Evolutionary conservation across 2,113 vertebrate species (phyloP).

Genomic region (Platycercus adscitus): DNA sequence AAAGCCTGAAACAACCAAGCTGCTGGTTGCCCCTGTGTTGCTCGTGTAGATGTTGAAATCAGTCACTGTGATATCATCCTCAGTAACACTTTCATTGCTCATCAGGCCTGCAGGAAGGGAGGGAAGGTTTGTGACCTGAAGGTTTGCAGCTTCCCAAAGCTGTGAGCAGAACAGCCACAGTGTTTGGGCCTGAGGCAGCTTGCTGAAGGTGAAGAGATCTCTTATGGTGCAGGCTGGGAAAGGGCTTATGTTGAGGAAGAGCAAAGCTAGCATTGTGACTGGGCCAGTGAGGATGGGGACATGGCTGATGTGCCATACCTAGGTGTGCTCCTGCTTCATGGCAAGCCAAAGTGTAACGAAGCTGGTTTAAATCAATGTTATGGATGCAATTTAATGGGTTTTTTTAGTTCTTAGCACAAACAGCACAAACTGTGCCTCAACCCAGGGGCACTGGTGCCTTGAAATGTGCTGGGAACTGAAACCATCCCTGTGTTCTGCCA

Average conservation of each 20-base stretch:
- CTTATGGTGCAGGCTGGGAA: background rate
- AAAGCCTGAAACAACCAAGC: background rate
- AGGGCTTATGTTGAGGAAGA: background rate
- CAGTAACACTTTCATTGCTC: background rate
- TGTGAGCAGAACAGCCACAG: background rate
- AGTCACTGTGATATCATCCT: background rate
- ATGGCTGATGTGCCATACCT: rapidly evolving
- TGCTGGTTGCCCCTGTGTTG: rapidly evolving
- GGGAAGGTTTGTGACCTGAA: background rate
- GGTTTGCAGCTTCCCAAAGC: background rate
- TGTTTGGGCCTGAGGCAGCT: background rate
- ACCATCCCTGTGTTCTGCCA: background rate
- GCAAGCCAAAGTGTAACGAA: background rate
- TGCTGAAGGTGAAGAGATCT: background rate
- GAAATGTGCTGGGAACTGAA: background rate
- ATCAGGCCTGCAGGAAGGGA: background rate
- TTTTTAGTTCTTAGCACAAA: background rate
- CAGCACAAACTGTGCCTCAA: background rate
- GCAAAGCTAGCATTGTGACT: background rate
- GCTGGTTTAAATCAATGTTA: rapidly evolving
- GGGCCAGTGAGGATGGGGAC: background rate
- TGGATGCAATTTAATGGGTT: background rate
- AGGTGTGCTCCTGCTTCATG: background rate
- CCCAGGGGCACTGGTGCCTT: background rate
- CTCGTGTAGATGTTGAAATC: background rate